Evolutionary conservation across 2,888 invertebrate species (phyloP).

Genomic region (Gymnosoma rotundatum): DNA sequence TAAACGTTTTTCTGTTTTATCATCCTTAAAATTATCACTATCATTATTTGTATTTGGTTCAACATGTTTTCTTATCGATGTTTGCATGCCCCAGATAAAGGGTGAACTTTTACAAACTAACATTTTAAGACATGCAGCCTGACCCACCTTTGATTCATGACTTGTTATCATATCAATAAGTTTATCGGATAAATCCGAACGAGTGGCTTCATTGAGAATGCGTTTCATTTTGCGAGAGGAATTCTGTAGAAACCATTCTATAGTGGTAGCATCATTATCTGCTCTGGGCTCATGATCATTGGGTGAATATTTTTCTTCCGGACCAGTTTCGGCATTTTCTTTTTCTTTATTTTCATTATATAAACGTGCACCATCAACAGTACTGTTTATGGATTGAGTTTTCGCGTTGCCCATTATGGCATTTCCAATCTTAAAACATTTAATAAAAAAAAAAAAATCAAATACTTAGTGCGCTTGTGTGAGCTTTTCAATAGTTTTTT

Average conservation of each 20-base stretch:
- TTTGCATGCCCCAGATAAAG: conserved; percentile 90
- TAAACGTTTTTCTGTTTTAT: conserved; percentile 26
- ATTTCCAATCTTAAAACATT: conserved; percentile 76
- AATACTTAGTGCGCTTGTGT: background rate
- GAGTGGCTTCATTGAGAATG: conserved; percentile 84
- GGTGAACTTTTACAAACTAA: conserved; percentile 91
- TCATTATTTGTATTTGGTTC: conserved; percentile 3
- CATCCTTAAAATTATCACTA: background rate
- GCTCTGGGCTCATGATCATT: conserved; percentile 76
- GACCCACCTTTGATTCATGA: conserved; percentile 83
- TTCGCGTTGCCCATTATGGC: conserved; percentile 74
- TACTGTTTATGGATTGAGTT: conserved; percentile 19
- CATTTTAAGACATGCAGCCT: conserved; percentile 87
- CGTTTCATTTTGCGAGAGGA: conserved; percentile 83
- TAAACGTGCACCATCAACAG: conserved; percentile 25
- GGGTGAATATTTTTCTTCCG: conserved; percentile 74
- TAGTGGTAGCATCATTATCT: conserved; percentile 81
- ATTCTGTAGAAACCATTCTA: conserved; percentile 87
- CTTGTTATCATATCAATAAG: conserved; percentile 85
- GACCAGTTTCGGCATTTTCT: conserved; percentile 68
- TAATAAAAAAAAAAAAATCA: background rate
- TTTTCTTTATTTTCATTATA: conserved; percentile 10
- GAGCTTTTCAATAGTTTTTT: background rate
- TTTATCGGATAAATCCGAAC: conserved; percentile 85
- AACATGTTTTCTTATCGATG: conserved; percentile 83